These are phyloP conservation scores for Cercopithecus mona DNA, from an alignment of 2,113 vertebrate species.

Conservation along the genomic window DNA sequence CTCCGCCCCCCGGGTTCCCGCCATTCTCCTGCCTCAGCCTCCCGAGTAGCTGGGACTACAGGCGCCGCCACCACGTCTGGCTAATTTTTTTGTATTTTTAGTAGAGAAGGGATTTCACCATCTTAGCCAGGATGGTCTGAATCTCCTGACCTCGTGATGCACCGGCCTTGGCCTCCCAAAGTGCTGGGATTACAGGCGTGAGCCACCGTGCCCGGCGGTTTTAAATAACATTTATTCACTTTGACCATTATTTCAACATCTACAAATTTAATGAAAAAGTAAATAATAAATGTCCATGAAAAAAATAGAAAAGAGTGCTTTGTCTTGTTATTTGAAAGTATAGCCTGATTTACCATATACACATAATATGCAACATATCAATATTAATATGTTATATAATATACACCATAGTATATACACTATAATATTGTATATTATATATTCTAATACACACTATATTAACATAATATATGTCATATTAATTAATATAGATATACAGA, in stretches of 20 bases:
- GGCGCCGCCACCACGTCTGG: rapidly evolving
- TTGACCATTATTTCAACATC: background rate
- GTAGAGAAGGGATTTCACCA: no score
- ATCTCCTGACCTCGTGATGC: no score
- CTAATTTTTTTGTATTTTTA: no score
- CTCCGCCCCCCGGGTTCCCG: no score
- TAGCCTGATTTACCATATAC: background rate
- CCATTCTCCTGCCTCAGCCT: no score
- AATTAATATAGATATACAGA: background rate
- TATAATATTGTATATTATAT: background rate
- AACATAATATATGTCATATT: background rate
- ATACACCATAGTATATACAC: background rate
- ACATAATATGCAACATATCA: background rate
- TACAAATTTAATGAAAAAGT: background rate
- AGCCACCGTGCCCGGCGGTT: no score
- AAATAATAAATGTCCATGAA: background rate
- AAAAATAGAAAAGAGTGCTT: background rate
- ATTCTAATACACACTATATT: background rate
- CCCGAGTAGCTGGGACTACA: no score
- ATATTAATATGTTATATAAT: background rate
- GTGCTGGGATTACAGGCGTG: no score
- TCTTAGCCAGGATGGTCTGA: no score
- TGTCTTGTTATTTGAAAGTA: background rate
- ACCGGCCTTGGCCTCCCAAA: no score
- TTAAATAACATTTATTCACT: background rate